These are phyloP conservation scores for Chironex yamaguchii DNA, from an alignment of 30 jellyfish, hydroid and myxozoan species.

Conservation along the genomic window DNA sequence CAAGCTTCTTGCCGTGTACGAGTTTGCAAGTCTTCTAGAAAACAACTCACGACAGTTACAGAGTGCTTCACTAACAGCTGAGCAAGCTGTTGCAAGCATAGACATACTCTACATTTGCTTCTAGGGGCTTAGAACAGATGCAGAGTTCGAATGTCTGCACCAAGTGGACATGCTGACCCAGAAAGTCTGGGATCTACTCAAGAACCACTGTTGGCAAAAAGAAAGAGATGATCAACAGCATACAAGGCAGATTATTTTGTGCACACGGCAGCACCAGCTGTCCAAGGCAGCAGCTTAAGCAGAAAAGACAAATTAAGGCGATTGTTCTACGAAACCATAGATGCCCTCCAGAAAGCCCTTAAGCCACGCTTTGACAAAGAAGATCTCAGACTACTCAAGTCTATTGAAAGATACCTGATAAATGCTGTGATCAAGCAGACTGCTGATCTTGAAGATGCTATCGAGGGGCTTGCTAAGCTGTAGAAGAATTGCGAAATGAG, in stretches of 20 bases:
- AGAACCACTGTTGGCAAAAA: neutral
- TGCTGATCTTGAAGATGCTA: neutral
- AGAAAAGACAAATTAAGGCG: neutral
- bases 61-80: neutral
- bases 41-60: neutral
- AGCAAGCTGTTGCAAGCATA: neutral
- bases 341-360: neutral
- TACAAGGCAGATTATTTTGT: neutral
- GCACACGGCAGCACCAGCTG: neutral
- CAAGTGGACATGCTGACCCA: neutral
- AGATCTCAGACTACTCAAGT: neutral
- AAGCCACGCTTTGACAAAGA: neutral
- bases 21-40: neutral
- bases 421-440: neutral
- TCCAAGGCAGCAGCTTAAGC: slow-evolving; percentile 1
- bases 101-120: neutral
- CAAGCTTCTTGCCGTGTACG: neutral
- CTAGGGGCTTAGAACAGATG: neutral
- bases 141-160: neutral
- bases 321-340: neutral
- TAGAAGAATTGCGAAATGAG: neutral
- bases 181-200: neutral
- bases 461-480: neutral
- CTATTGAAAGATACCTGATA: neutral
- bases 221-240: neutral